Evolutionary conservation across 1,140 invertebrate genomes (phyloP), one percentile per base, ranked within the genome.

Genomic region (Drosophila fuyamai): DNA sequence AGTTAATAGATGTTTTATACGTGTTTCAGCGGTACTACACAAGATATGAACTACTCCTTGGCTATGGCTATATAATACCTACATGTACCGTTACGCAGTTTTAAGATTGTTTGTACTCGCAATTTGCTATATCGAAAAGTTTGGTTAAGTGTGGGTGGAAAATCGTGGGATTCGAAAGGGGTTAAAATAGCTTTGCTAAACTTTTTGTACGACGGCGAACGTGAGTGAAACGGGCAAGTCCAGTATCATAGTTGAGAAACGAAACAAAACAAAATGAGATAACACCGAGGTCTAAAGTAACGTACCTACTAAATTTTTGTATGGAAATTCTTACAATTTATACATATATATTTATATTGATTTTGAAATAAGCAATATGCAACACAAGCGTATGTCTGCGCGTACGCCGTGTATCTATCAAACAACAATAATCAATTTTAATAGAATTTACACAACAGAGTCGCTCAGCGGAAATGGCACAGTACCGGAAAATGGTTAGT

Each of bases 291-390:
- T 91, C 89, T 91, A 91, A 91, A 91, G 82, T 78, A 91, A 91
- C 81, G 89, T 91, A 91, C 89, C 89, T 91, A 91, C 89, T 91
- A 88, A 91, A 91, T 77, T 91, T 91, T 91, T 91, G 81, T 90
- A 91, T 91, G 90, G 71, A 84, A 91, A 88, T 91, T 91, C 90
- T 91, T 91, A 91, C 85, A 83, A 91, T 91, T 91, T 91, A 91
- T 91, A 86, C 81, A 85, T 85, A 85, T 88, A 88, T 88, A 90
- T 91, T 91, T 90, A 80, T 91, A 91, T 91, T 91, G 89, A 89
- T 83, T 91, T 90, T 86, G 79, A 75, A 84, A 84, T 80, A 91
- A 91, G 89, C 85, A 91, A 90, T 91, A 86, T 86, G 77, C 63
- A 84, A 81, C 84, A 81, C 79, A 81, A 65, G 60, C 60, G 71